Conservation (phyloP, 2,797 vertebrate species). For the Taenioides sp. region DNA sequence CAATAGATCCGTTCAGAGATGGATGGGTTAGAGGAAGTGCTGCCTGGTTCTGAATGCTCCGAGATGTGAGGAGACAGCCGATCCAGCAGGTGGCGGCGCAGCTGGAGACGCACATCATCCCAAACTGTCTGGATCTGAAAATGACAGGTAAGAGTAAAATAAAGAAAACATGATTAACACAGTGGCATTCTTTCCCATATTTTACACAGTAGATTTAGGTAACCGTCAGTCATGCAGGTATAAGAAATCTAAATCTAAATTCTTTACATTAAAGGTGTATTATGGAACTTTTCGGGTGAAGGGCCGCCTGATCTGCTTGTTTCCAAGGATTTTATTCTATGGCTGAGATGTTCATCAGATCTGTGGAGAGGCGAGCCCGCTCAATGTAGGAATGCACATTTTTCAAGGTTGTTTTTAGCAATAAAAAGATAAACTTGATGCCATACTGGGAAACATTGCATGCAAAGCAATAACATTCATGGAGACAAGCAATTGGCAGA, state of each 20-base stretch:
- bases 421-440: too few relatives aligned
- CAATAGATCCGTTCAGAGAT: slow-evolving; percentile 75
- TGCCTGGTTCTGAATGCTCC: slow-evolving; percentile 17
- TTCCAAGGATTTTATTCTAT: background rate
- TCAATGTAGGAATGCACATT: too few relatives aligned
- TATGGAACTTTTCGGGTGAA: background rate
- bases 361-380: too few relatives aligned
- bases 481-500: too few relatives aligned
- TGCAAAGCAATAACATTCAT: too few relatives aligned
- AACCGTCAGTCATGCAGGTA: background rate
- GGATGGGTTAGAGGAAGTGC: slow-evolving; percentile 37
- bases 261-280: background rate
- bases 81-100: slow-evolving; percentile 85
- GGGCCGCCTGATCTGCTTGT: background rate
- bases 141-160: slow-evolving; percentile 2
- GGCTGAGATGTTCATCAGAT: background rate
- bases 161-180: background rate
- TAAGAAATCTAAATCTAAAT: background rate
- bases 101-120: slow-evolving; percentile 86
- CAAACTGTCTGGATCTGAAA: slow-evolving; percentile 82
- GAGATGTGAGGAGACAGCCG: slow-evolving; percentile 64
- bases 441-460: too few relatives aligned
- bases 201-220: background rate
- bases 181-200: background rate
- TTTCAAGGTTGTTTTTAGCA: too few relatives aligned